Base-by-base conservation (phyloP, 2,888 invertebrate species). In the Xylota segnis region DNA sequence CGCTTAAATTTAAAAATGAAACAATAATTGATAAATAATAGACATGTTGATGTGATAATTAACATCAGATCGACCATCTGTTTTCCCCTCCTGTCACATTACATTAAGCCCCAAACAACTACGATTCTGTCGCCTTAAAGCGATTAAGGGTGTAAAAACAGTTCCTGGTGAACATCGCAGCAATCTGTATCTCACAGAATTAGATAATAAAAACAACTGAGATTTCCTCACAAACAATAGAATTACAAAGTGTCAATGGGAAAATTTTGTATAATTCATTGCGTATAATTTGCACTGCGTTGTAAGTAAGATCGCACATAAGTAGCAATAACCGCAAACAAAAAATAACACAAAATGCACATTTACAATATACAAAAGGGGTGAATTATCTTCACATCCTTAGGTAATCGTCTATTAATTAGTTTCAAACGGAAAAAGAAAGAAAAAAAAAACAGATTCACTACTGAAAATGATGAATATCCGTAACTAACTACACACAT, bases 171-270 rank as follows among this genome's bases (percentile, higher is more conserved):
- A n/a, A 43, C 56, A 61, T 63, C 50, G 45, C 34, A 18, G 27
- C 47, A 40, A 68, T 63, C 68, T 23, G 58, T 65, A 74, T 58
- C 63, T 70, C 47, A 47, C 37, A 34, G 32, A 54, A 66, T 58
- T 18, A 63, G 68, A 81, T 81, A 81, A 63, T 9, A 71, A 45
- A 32, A 23, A 72, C 56, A 23, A 72, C 56, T 52, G 59, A 66
- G 71, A 86, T 86, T 68, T 56, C 59, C 70, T 37, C n/a, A 52
- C 32, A 72, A 77, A 86, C 86, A 86, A 86, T 77, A 77, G 86
- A 86, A 86, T 86, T 86, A 82, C 47, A 72, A 82, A 71, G 61
- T 65, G 40, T 72, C 76, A 72, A 77, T 86, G 82, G 82, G 86
- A 86, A 82, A 58, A 37, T 50, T 50, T 65, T 34, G 10, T 58